Percentiles rank a stretch among this genome's conserved stretches.
Conservation (phyloP, 2,888 invertebrate genomes). For the Eilema griseolum region DNA sequence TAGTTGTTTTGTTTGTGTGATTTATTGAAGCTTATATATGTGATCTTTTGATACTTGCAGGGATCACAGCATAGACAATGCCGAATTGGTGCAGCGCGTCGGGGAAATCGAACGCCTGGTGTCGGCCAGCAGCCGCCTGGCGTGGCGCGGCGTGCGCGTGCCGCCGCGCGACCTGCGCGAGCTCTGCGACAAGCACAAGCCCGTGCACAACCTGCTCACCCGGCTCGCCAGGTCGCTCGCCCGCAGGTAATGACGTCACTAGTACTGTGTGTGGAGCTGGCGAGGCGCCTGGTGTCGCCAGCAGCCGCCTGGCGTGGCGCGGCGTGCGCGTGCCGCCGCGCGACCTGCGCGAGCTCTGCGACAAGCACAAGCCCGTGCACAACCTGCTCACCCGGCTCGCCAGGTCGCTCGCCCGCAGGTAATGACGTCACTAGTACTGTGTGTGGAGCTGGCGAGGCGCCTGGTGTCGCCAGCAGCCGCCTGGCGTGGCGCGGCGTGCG, state of each 20-base stretch:
- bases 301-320: constrained; percentile 79
- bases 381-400: constrained; percentile 75
- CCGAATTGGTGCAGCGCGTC: constrained; percentile 80
- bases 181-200: constrained; percentile 47
- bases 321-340: constrained; percentile 79
- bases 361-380: constrained; percentile 53
- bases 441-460: constrained; percentile 40
- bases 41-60: constrained; percentile 44
- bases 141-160: constrained; percentile 78
- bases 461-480: constrained; percentile 82
- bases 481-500: constrained; percentile 80
- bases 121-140: constrained; percentile 81
- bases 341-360: constrained; percentile 59
- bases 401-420: constrained; percentile 53
- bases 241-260: constrained; percentile 34
- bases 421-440: background rate
- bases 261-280: constrained; percentile 40
- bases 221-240: constrained; percentile 64
- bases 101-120: constrained; percentile 81
- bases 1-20: too few species aligned
- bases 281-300: constrained; percentile 75
- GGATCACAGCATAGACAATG: constrained; percentile 72
- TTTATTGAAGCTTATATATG: too few species aligned
- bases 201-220: constrained; percentile 70
- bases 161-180: constrained; percentile 72